Evolutionary conservation across 2,797 vertebrate species (phyloP).

Genomic region (Sciurus carolinensis): DNA sequence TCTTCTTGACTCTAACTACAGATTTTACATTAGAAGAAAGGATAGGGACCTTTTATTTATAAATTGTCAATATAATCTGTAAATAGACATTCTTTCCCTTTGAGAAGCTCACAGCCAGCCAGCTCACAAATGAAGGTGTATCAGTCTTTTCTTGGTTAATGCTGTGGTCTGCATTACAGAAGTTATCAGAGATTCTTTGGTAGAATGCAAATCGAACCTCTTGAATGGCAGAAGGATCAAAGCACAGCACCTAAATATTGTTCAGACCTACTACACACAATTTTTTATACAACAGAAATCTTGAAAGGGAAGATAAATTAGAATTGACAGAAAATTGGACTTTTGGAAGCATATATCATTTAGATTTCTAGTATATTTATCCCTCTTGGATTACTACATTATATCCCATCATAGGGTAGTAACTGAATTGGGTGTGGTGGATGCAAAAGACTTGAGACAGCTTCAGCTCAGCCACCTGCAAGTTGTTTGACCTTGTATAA

Average conservation of each 20-base stretch:
- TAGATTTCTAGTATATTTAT: slow-evolving; percentile 41
- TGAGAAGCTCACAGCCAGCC: background rate
- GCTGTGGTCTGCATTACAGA: slow-evolving; percentile 26
- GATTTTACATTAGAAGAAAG: slow-evolving; percentile 68
- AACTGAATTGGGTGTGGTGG: background rate
- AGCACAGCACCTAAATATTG: slow-evolving; percentile 67
- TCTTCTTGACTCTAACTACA: slow-evolving; percentile 33
- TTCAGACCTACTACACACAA: slow-evolving; percentile 60
- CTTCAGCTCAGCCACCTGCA: background rate
- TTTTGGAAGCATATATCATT: slow-evolving; percentile 46
- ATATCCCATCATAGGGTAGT: background rate
- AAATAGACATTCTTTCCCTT: slow-evolving; percentile 63
- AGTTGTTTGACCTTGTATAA: slow-evolving; percentile 38
- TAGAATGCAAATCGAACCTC: slow-evolving; percentile 71
- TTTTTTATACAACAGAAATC: slow-evolving; percentile 55
- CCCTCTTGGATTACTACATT: background rate
- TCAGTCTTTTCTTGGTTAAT: slow-evolving; percentile 58
- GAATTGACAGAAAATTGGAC: slow-evolving; percentile 56
- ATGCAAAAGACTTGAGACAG: background rate
- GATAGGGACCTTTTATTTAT: slow-evolving; percentile 51
- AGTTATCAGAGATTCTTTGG: slow-evolving; percentile 63
- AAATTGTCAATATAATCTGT: slow-evolving; percentile 69
- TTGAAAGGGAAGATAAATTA: slow-evolving; percentile 64
- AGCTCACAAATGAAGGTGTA: slow-evolving; percentile 9
- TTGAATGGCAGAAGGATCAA: slow-evolving; percentile 76